Percentiles rank a stretch among this genome's conserved stretches.
These are phyloP conservation scores for Lepidochrysops patricia DNA, from an alignment of 2,888 invertebrate species.

Conservation along the genomic window DNA sequence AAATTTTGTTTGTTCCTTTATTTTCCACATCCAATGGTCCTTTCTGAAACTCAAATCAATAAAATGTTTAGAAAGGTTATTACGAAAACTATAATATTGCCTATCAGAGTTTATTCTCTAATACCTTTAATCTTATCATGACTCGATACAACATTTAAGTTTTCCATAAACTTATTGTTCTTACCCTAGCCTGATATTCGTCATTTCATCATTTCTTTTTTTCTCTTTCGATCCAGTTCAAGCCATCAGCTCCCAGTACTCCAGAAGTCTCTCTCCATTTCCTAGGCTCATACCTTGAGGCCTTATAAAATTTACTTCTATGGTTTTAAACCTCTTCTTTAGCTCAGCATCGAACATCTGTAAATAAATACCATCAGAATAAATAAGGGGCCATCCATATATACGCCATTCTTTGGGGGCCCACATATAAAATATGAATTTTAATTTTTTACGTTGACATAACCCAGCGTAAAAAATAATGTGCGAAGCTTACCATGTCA, in stretches of 20 bases:
- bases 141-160: neutral
- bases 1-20: neutral
- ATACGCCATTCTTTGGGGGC: no score
- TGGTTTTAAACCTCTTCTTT: constrained; percentile 82
- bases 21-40: neutral
- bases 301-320: constrained; percentile 83
- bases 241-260: constrained; percentile 77
- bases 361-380: constrained; percentile 3
- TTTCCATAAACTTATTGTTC: neutral
- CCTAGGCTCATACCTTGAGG: constrained; percentile 77
- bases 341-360: constrained; percentile 86
- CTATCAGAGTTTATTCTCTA: neutral
- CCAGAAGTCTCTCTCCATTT: constrained; percentile 77
- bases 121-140: neutral
- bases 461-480: neutral
- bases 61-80: neutral
- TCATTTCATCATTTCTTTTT: neutral
- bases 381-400: neutral
- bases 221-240: constrained; percentile 29
- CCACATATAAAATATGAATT: no score
- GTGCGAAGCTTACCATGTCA: constrained; percentile 19
- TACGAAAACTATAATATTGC: neutral
- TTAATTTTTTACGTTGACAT: no score
- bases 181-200: neutral
- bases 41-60: neutral